Conservation (phyloP, 2,113 vertebrate species). For the Hippocampus comes region DNA sequence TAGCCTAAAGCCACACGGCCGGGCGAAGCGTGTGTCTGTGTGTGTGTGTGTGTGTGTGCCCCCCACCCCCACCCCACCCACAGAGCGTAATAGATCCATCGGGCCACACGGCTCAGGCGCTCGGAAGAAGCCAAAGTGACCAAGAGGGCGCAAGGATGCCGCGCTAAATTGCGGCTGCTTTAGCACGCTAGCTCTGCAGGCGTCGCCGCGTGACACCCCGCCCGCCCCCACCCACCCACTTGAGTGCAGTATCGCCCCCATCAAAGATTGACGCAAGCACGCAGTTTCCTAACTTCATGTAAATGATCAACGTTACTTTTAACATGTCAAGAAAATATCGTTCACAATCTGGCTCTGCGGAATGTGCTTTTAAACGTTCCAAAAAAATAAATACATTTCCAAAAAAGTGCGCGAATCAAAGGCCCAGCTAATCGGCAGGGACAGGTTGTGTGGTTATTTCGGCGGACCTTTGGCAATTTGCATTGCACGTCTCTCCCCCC, state of each 20-base stretch:
- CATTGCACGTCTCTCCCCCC: conserved; percentile 50
- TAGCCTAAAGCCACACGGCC: conserved; percentile 55
- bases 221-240: fast-evolving
- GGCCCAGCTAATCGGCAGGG: not conserved
- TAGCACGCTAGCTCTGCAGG: conserved; percentile 5
- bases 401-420: not conserved
- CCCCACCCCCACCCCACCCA: not conserved
- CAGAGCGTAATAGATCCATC: conserved; percentile 49
- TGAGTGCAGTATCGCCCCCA: too few species aligned
- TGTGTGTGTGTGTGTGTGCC: too few species aligned
- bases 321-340: not conserved
- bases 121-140: conserved; percentile 13
- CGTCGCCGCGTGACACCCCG: not conserved
- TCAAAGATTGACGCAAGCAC: too few species aligned
- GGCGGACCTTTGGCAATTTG: conserved; percentile 61
- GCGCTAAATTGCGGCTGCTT: not conserved
- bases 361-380: not conserved
- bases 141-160: conserved; percentile 7
- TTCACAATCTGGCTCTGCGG: not conserved
- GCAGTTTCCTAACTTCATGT: too few species aligned
- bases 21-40: conserved; percentile 29
- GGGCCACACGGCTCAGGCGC: conserved; percentile 53
- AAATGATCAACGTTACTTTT: not conserved
- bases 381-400: too few species aligned
- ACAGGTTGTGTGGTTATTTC: conserved; percentile 4